A percentile compares a stretch with the other conserved stretches of the same genome.
These are phyloP conservation scores for Rhadina sibilatrix DNA, from an alignment of 2,113 vertebrate genomes.

Conservation along the genomic window DNA sequence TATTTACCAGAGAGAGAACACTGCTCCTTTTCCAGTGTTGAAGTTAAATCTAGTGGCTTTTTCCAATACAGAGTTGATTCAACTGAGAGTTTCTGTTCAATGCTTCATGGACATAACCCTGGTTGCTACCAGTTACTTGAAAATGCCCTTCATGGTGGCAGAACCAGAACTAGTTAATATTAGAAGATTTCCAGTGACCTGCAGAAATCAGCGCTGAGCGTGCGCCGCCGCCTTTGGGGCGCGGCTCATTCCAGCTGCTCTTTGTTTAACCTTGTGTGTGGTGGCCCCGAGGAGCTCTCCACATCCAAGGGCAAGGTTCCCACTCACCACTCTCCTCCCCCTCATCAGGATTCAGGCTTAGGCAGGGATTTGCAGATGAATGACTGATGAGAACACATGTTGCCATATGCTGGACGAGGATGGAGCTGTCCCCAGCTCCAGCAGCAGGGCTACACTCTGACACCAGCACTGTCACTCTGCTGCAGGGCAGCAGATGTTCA, in stretches of 20 bases:
- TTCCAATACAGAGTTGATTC: neutral
- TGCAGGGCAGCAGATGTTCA: conserved; percentile 29
- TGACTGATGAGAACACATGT: conserved; percentile 28
- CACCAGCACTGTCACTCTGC: neutral
- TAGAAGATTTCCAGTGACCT: neutral
- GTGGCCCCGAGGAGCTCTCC: neutral
- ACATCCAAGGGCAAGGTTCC: neutral
- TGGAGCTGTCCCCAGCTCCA: neutral
- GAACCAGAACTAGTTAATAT: neutral
- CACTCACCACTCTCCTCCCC: neutral
- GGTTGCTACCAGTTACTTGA: neutral
- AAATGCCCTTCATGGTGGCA: neutral
- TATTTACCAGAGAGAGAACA: neutral
- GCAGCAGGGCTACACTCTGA: neutral
- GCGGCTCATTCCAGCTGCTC: neutral
- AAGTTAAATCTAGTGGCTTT: neutral
- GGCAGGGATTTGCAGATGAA: neutral
- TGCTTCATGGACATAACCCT: neutral
- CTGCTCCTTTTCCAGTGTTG: conserved; percentile 4
- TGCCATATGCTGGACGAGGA: neutral
- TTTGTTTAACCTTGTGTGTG: neutral
- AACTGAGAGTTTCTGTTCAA: neutral
- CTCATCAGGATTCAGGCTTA: neutral
- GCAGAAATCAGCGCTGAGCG: neutral
- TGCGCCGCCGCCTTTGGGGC: neutral